Conservation (phyloP, 2,113 vertebrate genomes). For the Symphodus melops region DNA sequence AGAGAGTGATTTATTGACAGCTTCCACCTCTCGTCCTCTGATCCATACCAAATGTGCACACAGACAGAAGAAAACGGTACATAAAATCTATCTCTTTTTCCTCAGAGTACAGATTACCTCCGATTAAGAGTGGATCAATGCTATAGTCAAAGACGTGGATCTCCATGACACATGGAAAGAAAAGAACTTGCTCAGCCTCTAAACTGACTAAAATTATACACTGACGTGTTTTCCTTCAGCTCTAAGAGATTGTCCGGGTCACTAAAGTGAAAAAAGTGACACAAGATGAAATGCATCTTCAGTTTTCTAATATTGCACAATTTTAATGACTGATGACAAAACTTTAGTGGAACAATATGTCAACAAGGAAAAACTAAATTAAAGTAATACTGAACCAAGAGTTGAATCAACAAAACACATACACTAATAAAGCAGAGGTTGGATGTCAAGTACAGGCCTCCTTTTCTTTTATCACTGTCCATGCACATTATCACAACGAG, state of each 20-base stretch:
- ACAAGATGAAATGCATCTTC: background rate
- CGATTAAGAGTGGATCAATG: background rate
- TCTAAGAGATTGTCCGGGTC: slow-evolving; percentile 33
- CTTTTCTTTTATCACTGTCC: background rate
- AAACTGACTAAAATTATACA: background rate
- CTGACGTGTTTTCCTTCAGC: background rate
- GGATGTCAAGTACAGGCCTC: background rate
- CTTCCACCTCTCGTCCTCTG: slow-evolving; percentile 1
- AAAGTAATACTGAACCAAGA: slow-evolving; percentile 36
- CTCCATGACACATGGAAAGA: background rate
- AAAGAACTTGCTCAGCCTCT: slow-evolving; percentile 24
- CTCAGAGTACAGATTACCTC: background rate
- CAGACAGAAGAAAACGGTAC: background rate
- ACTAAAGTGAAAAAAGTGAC: background rate
- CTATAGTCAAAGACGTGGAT: background rate
- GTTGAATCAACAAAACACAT: background rate
- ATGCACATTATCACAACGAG: slow-evolving; percentile 19
- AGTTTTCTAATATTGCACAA: slow-evolving; percentile 63
- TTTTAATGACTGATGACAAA: slow-evolving; percentile 1
- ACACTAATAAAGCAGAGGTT: background rate
- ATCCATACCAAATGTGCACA: slow-evolving; percentile 9
- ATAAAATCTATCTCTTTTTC: background rate
- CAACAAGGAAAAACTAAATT: slow-evolving; percentile 5
- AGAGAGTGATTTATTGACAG: slow-evolving; percentile 47
- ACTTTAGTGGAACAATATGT: slow-evolving; percentile 17